Conservation (phyloP, 1,140 invertebrate genomes). For the Aplysia californica region DNA sequence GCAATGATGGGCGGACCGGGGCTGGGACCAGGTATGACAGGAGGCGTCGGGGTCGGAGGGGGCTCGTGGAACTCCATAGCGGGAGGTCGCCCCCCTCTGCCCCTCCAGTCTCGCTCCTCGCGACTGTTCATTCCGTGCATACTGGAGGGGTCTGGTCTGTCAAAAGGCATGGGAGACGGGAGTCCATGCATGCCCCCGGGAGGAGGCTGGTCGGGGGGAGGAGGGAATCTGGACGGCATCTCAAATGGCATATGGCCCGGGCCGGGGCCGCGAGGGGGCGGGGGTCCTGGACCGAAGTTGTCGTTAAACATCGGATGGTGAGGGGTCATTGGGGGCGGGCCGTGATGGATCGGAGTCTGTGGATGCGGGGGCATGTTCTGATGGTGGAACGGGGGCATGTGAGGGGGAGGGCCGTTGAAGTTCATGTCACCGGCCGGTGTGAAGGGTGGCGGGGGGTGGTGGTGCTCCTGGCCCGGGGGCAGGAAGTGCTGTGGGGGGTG, state of each 20-base stretch:
- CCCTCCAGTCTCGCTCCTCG: conserved; percentile 28
- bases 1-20: not conserved
- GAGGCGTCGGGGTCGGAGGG: not conserved
- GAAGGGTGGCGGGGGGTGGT: conserved; percentile 15
- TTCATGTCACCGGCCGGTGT: conserved; percentile 10
- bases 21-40: conserved; percentile 4
- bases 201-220: too few species aligned
- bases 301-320: conserved; percentile 27
- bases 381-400: conserved; percentile 28
- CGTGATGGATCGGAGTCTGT: conserved; percentile 26
- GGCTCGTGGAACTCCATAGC: conserved; percentile 7
- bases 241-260: conserved; percentile 12
- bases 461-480: conserved; percentile 4
- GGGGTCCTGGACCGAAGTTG: not conserved
- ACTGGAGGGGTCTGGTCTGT: not conserved
- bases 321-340: conserved; percentile 21
- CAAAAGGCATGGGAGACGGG: not conserved
- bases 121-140: not conserved
- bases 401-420: conserved; percentile 13
- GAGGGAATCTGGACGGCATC: conserved; percentile 1
- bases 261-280: not conserved
- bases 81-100: not conserved
- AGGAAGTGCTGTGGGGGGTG: conserved; percentile 18
- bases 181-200: not conserved
- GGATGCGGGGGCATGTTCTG: conserved; percentile 27